Evolutionary conservation across 2,113 vertebrate genomes (phyloP).

Genomic region (Apistogramma diplotaenia): DNA sequence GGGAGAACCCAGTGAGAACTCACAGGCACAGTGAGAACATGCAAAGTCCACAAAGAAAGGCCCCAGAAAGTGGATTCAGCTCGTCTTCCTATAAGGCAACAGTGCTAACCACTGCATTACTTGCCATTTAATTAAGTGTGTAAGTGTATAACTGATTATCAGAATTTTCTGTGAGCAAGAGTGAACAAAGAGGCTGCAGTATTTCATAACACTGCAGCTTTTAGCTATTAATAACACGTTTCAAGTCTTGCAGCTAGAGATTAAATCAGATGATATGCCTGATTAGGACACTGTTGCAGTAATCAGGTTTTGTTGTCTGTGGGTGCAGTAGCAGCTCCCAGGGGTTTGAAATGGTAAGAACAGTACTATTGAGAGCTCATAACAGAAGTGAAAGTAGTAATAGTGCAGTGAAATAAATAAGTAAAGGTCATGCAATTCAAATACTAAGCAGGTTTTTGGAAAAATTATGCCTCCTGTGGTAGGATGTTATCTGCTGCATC

Average conservation of each 20-base stretch:
- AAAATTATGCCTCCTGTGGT: background rate
- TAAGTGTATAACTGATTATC: background rate
- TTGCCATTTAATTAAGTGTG: background rate
- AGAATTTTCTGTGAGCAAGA: background rate
- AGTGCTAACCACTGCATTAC: background rate
- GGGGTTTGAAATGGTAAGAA: background rate
- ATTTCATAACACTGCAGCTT: background rate
- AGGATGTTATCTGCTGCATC: background rate
- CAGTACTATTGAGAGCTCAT: background rate
- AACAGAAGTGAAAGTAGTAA: background rate
- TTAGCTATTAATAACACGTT: background rate
- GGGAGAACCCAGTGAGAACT: background rate
- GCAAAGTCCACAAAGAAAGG: no score
- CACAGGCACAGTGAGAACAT: no score
- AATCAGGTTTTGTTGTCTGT: background rate
- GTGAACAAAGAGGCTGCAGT: background rate
- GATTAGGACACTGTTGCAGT: background rate
- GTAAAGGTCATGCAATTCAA: background rate
- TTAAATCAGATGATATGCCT: background rate
- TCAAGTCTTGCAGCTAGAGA: background rate
- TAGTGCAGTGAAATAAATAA: background rate
- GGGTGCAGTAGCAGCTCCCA: background rate
- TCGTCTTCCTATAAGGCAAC: background rate
- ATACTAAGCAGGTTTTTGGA: background rate
- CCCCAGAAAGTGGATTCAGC: no score